Percentiles rank a stretch among this genome's conserved stretches.
These are phyloP conservation scores for Microplitis deprimator DNA, from an alignment of 2,888 invertebrate species.

Conservation along the genomic window DNA sequence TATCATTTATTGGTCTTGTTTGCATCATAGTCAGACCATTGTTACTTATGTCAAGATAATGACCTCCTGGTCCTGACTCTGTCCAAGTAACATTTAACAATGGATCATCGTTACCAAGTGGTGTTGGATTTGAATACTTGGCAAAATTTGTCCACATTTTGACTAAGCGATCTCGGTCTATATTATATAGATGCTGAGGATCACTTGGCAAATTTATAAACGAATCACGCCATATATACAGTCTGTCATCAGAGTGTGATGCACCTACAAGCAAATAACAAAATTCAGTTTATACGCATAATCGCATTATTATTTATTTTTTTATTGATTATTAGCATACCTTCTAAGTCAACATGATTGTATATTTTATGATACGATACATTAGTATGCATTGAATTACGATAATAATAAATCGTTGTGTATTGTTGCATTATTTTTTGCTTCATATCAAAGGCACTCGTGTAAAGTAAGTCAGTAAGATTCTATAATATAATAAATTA, in stretches of 20 bases:
- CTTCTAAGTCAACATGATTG: neutral
- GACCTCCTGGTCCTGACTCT: constrained; percentile 41
- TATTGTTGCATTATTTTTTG: too few species aligned
- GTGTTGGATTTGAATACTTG: constrained; percentile 53
- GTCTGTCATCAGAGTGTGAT: constrained; percentile 77
- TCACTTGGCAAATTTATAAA: constrained; percentile 40
- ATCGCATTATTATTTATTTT: constrained; percentile 56
- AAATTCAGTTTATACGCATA: constrained; percentile 49
- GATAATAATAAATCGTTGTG: too few species aligned
- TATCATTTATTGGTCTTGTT: constrained; percentile 27
- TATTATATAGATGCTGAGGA: constrained; percentile 50
- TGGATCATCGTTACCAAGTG: constrained; percentile 28
- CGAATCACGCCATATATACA: constrained; percentile 72
- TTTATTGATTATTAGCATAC: neutral
- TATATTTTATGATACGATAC: too few species aligned
- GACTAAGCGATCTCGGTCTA: constrained; percentile 72
- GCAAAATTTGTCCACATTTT: constrained; percentile 73
- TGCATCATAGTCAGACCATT: constrained; percentile 2
- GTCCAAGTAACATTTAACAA: constrained; percentile 47
- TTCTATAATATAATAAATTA: too few species aligned
- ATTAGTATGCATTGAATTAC: too few species aligned
- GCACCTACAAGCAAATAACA: constrained; percentile 68
- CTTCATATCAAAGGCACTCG: too few species aligned
- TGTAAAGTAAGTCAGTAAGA: too few species aligned
- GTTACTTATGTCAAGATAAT: constrained; percentile 45